Evolutionary conservation across 2,888 invertebrate genomes (phyloP).

Genomic region (Drosophila mercatorum): DNA sequence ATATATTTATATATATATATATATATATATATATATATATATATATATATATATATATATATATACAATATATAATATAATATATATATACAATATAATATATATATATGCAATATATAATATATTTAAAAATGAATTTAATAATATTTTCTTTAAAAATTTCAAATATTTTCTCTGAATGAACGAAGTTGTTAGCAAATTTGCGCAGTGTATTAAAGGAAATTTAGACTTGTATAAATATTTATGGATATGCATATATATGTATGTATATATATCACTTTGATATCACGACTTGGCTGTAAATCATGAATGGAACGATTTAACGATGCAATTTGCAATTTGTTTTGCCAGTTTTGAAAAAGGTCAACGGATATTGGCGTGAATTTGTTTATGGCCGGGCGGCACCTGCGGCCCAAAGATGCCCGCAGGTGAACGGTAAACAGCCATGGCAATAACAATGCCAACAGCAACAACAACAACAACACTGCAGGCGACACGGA

Average conservation of each 20-base stretch:
- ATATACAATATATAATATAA: too few relatives aligned
- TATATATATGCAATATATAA: too few relatives aligned
- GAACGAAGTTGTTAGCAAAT: background rate
- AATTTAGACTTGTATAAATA: background rate
- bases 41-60: too few relatives aligned
- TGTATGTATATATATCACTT: background rate
- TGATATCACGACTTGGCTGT: slow-evolving; percentile 54
- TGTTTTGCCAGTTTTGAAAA: slow-evolving; percentile 37
- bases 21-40: too few relatives aligned
- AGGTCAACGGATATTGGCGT: slow-evolving; percentile 57
- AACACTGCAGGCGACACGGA: slow-evolving; percentile 50
- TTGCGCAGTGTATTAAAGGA: background rate
- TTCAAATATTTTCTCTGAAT: too few relatives aligned
- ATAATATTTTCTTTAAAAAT: too few relatives aligned
- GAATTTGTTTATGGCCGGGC: slow-evolving; percentile 54
- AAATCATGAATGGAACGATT: slow-evolving; percentile 69
- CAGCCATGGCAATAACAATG: slow-evolving; percentile 12
- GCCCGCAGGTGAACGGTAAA: slow-evolving; percentile 18
- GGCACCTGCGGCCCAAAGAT: slow-evolving; percentile 65
- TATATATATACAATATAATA: too few relatives aligned
- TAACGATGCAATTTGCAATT: slow-evolving; percentile 68
- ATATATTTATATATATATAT: too few relatives aligned
- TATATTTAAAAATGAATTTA: too few relatives aligned
- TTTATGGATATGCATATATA: too few relatives aligned
- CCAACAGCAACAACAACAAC: slow-evolving; percentile 9